Percentiles rank a stretch among this genome's conserved stretches.
phyloP scores from a whole-genome alignment of 2,888 invertebrate genomes.

The Agrotis exclamationis region DNA sequence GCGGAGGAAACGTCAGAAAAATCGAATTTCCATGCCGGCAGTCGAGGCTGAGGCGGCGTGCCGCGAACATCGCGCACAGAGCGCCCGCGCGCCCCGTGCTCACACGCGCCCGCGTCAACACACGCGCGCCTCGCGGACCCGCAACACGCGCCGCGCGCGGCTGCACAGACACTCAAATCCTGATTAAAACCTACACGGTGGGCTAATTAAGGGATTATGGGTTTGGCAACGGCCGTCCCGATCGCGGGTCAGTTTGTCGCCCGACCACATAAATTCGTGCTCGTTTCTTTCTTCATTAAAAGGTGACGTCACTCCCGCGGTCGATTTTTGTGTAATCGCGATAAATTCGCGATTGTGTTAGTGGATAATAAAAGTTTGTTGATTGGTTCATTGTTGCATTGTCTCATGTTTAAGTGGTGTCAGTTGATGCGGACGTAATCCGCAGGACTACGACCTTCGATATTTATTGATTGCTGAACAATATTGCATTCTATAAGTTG shows the following conservation, averaged over 20 bases:
- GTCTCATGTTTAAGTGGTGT: constrained; percentile 75
- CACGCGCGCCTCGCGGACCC: constrained; percentile 47
- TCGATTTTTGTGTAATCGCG: constrained; percentile 75
- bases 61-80: constrained; percentile 85
- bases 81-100: constrained; percentile 83
- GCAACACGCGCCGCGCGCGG: constrained; percentile 66
- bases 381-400: constrained; percentile 78
- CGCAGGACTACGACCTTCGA: constrained; percentile 74
- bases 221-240: constrained; percentile 80
- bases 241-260: constrained; percentile 80
- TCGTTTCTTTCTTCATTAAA: constrained; percentile 84
- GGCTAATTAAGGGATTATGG: constrained; percentile 86
- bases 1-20: constrained; percentile 91
- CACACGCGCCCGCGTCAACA: constrained; percentile 66
- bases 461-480: constrained; percentile 78
- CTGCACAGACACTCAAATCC: constrained; percentile 67
- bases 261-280: constrained; percentile 82
- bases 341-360: constrained; percentile 66
- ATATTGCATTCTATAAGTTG: constrained; percentile 69
- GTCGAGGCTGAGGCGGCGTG: constrained; percentile 89
- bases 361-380: constrained; percentile 61
- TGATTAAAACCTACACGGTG: constrained; percentile 73
- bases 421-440: constrained; percentile 64
- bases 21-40: constrained; percentile 91
- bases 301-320: constrained; percentile 88